phyloP scores from a whole-genome alignment of 2,888 invertebrate species.

The Agrotis puta region DNA sequence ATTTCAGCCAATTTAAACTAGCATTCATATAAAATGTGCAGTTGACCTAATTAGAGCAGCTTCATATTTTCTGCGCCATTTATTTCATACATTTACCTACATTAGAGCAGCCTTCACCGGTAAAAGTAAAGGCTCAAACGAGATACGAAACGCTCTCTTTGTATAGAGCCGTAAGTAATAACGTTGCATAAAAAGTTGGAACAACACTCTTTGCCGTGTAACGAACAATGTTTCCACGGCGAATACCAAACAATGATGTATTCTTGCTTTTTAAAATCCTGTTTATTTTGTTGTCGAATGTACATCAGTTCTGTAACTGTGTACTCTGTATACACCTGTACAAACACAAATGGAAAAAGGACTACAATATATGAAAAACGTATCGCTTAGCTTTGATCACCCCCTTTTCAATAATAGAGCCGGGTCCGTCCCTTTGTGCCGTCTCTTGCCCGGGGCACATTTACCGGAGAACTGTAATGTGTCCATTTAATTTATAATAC shows the following conservation, averaged over 20 bases:
- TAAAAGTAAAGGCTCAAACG: constrained; percentile 36
- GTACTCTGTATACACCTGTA: constrained; percentile 75
- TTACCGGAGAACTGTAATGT: constrained; percentile 76
- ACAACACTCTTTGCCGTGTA: constrained; percentile 33
- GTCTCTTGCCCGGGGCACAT: constrained; percentile 76
- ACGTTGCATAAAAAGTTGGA: constrained; percentile 47
- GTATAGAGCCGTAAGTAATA: constrained; percentile 51
- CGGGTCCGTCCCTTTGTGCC: constrained; percentile 80
- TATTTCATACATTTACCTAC: constrained; percentile 40
- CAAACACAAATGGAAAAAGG: constrained; percentile 82
- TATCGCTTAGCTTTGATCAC: constrained; percentile 88
- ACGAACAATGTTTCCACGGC: constrained; percentile 41
- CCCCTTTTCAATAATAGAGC: constrained; percentile 88
- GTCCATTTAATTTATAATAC: constrained; percentile 85
- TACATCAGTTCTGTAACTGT: constrained; percentile 72
- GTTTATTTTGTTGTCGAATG: constrained; percentile 59
- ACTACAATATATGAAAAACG: constrained; percentile 83
- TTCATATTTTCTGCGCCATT: constrained; percentile 43
- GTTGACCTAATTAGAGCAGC: constrained; percentile 38
- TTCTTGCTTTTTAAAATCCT: constrained; percentile 36
- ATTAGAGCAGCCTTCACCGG: constrained; percentile 27
- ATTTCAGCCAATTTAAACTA: constrained; percentile 19
- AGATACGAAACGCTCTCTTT: constrained; percentile 44
- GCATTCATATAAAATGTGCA: constrained; percentile 12
- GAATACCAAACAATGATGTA: constrained; percentile 47